Conservation (phyloP, 1,140 invertebrate genomes). For the Tetramorium simillimum region DNA sequence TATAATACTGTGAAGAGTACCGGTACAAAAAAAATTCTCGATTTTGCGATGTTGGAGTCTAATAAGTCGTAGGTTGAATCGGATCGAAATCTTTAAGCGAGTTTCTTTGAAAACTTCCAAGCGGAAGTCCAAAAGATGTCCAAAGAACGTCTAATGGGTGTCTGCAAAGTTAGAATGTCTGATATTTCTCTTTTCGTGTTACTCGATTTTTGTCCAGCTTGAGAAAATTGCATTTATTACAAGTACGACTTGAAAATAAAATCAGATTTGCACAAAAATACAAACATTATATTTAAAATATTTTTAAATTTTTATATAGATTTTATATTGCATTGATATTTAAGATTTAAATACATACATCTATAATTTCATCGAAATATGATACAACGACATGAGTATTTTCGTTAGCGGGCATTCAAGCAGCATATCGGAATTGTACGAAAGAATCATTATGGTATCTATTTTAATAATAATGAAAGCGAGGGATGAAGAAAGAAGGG, state of each 20-base stretch:
- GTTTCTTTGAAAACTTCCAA: not conserved
- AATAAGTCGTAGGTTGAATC: constrained; percentile 38
- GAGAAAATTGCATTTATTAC: constrained; percentile 11
- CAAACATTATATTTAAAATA: not conserved
- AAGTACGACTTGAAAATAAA: not conserved
- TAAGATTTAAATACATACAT: not conserved
- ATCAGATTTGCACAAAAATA: not conserved
- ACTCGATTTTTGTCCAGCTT: not conserved
- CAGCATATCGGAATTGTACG: not conserved
- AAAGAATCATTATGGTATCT: not conserved
- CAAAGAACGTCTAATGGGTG: not conserved
- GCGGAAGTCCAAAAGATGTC: constrained; percentile 15
- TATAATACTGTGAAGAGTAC: constrained; percentile 25
- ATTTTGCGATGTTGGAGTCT: constrained; percentile 14
- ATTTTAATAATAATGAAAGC: not conserved
- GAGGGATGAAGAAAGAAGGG: not conserved
- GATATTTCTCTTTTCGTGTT: not conserved
- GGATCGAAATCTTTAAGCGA: constrained; percentile 16
- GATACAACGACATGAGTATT: not conserved
- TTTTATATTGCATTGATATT: not conserved
- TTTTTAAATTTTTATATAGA: not conserved
- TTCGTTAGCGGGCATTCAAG: not conserved
- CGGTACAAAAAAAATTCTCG: constrained; percentile 7
- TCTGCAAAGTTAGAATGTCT: constrained; percentile 1
- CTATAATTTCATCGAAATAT: constrained; percentile 17